Evolutionary conservation across 2,113 vertebrate genomes (phyloP).

Genomic region (Microtus montanus): DNA sequence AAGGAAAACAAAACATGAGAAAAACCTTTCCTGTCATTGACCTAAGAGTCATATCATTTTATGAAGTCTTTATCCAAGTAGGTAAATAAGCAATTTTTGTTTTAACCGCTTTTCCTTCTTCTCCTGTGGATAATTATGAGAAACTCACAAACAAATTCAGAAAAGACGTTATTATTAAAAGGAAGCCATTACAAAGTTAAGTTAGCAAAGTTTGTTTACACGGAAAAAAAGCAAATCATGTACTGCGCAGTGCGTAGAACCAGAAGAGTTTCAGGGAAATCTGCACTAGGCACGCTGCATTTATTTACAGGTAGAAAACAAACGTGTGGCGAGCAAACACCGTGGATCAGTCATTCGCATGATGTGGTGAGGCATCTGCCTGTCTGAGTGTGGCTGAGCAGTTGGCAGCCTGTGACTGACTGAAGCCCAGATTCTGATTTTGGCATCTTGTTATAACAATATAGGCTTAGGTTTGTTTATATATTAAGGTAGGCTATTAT

Average conservation of each 20-base stretch:
- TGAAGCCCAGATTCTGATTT: not conserved
- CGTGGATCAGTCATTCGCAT: not conserved
- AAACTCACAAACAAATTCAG: conserved; percentile 33
- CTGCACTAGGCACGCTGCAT: not conserved
- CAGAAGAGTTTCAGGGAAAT: not conserved
- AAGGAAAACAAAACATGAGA: conserved; percentile 37
- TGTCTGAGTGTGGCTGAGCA: not conserved
- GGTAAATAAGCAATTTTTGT: conserved; percentile 19
- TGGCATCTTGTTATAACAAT: not conserved
- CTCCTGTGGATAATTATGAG: conserved; percentile 31
- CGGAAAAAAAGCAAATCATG: not conserved
- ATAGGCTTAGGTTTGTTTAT: not conserved
- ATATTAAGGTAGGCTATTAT: not conserved
- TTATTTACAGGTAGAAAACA: not conserved
- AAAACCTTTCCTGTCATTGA: conserved; percentile 43
- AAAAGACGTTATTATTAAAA: conserved; percentile 11
- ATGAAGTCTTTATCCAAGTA: conserved; percentile 34
- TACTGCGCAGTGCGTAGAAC: not conserved
- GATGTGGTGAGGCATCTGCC: not conserved
- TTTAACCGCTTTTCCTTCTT: conserved; percentile 2
- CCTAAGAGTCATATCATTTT: not conserved
- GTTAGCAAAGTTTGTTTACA: not conserved
- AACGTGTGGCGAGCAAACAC: accelerated
- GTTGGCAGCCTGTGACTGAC: not conserved
- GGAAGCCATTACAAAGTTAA: not conserved